Evolutionary conservation across 2,797 vertebrate genomes (phyloP), one percentile per base, ranked within the genome.

Genomic region (Australoheros facetus): DNA sequence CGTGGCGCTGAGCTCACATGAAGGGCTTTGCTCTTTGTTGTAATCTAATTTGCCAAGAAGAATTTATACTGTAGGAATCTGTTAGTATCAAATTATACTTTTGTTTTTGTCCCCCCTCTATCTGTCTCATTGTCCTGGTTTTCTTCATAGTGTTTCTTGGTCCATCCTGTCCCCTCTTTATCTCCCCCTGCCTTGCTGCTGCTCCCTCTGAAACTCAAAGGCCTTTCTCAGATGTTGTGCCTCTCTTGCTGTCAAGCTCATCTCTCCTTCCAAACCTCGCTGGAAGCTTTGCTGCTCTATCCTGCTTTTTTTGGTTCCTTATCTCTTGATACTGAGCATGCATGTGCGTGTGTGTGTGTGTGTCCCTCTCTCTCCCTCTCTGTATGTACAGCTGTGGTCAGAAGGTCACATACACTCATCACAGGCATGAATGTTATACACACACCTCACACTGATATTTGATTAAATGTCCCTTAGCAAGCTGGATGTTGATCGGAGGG

Each of bases 201-300:
- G 85, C 89, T 89, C 82, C 88, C 82, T 80, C 60, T 66, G 58
- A 86, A 91, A 91, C 92, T 93, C 88, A 89, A 95, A 94, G 93
- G 95, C 95, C 95, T 96, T 94, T 93, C 87, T 93, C 88, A 89
- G 53, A 94, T 89, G 92, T 81, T 34, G 94, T 95, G 95, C 94
- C 95, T 95, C 94, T 93, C 80, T 91, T 81, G 88, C 81, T 82
- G 34, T 78, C 30, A 45, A 87, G 78, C 84, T 72, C 19, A 56
- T 83, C 84, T 85, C 72, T 91, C 76, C 86, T 87, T 88, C 87
- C 82, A 80, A 90, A 88, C 74, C 73, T 84, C 7, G 71, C 85
- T 90, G 90, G 89, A 92, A 88, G 88, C 88, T 92, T 87, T 91
- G 87, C 89, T 90, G 89, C 87, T 90, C 87, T 90, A 16, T 82